Evolutionary conservation across 2,113 vertebrate species (phyloP).

Genomic region (Muntiacus reevesi): DNA sequence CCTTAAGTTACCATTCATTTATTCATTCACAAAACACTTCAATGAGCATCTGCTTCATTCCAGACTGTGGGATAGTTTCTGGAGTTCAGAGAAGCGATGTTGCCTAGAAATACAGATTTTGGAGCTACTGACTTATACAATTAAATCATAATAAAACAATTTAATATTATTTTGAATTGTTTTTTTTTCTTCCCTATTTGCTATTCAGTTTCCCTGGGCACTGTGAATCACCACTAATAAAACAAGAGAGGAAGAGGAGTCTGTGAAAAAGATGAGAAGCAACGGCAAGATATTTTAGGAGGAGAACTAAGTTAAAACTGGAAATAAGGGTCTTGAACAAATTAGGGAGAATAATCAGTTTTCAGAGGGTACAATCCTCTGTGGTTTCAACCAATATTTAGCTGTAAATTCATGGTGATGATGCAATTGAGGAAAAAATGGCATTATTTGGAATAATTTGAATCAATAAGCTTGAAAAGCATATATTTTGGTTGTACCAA

Average conservation of each 20-base stretch:
- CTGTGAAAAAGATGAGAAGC: not conserved
- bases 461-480: not conserved
- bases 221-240: not conserved
- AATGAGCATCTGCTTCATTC: not conserved
- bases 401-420: not conserved
- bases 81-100: not conserved
- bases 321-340: not conserved
- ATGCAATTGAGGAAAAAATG: not conserved
- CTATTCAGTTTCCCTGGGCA: no score
- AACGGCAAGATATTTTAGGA: not conserved
- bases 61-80: not conserved
- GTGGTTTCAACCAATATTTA: not conserved
- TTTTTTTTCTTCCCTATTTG: no score
- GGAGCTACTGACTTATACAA: not conserved
- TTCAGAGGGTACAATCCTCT: rapidly evolving
- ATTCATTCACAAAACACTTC: not conserved
- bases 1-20: not conserved
- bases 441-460: not conserved
- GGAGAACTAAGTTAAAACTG: not conserved
- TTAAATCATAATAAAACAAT: not conserved
- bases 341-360: not conserved
- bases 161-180: no score
- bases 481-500: not conserved
- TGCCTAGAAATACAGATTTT: not conserved
- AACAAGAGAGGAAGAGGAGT: not conserved